These are phyloP conservation scores for Antheraea pernyi DNA, from an alignment of 1,140 invertebrate species.

Conservation along the genomic window DNA sequence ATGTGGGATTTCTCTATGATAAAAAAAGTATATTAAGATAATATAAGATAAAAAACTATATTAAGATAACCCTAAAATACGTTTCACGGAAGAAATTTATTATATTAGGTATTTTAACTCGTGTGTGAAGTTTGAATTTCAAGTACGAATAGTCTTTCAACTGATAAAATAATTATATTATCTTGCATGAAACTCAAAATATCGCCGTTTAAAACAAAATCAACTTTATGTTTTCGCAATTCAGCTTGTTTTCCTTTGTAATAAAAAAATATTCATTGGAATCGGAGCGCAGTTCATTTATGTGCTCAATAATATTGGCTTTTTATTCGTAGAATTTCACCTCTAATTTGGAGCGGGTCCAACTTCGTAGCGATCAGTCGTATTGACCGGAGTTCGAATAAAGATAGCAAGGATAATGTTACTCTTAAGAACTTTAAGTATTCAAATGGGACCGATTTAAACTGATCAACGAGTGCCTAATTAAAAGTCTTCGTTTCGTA, in stretches of 20 bases:
- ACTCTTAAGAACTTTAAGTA: background rate
- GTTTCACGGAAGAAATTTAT: background rate
- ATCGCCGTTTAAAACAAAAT: background rate
- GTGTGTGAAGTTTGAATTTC: background rate
- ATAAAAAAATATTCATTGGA: background rate
- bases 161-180: background rate
- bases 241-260: background rate
- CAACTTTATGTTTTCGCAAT: background rate
- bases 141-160: background rate
- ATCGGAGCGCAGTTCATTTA: conserved; percentile 4
- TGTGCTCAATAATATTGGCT: conserved; percentile 9
- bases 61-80: too few relatives aligned
- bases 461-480: background rate
- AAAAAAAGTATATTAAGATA: too few relatives aligned
- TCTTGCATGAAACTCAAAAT: background rate
- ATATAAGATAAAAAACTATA: too few relatives aligned
- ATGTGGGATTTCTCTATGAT: too few relatives aligned
- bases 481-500: background rate
- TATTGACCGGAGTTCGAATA: conserved; percentile 9
- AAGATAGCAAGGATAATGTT: conserved; percentile 9
- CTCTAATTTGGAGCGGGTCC: conserved; percentile 17
- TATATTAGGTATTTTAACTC: background rate
- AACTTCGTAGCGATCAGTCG: conserved; percentile 9
- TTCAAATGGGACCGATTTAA: background rate
- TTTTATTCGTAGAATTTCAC: conserved; percentile 14